phyloP scores from a whole-genome alignment of 1,140 invertebrate species.

The Polypedilum pembai region DNA sequence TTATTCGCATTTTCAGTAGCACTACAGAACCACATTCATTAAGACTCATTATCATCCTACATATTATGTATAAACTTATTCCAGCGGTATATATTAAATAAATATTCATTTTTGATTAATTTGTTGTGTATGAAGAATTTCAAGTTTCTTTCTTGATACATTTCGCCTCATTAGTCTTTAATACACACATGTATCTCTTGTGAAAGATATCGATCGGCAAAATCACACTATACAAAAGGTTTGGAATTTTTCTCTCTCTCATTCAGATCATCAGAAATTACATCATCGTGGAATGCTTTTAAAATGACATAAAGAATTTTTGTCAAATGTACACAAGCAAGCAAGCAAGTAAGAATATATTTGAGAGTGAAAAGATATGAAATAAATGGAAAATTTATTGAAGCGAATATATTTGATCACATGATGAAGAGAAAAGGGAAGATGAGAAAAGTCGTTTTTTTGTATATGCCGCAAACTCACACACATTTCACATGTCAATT shows the following conservation, averaged over 20 bases:
- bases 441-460: neutral
- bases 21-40: conserved; percentile 20
- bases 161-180: neutral
- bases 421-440: neutral
- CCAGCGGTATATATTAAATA: neutral
- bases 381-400: conserved; percentile 5
- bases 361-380: neutral
- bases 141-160: neutral
- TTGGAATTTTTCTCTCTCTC: neutral
- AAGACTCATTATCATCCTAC: conserved; percentile 21
- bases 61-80: neutral
- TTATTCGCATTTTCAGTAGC: neutral
- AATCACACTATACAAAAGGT: neutral
- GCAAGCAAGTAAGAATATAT: neutral
- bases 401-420: neutral
- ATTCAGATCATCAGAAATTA: neutral
- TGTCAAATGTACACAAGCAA: neutral
- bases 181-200: neutral
- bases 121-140: neutral
- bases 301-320: conserved; percentile 27
- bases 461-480: neutral
- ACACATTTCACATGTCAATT: conserved; percentile 18
- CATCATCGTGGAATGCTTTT: conserved; percentile 25
- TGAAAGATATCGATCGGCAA: neutral
- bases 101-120: neutral